Percentiles rank a stretch among this genome's conserved stretches.
Evolutionary conservation across 1,140 invertebrate species (phyloP).

Genomic region (Scylla paramamosain): DNA sequence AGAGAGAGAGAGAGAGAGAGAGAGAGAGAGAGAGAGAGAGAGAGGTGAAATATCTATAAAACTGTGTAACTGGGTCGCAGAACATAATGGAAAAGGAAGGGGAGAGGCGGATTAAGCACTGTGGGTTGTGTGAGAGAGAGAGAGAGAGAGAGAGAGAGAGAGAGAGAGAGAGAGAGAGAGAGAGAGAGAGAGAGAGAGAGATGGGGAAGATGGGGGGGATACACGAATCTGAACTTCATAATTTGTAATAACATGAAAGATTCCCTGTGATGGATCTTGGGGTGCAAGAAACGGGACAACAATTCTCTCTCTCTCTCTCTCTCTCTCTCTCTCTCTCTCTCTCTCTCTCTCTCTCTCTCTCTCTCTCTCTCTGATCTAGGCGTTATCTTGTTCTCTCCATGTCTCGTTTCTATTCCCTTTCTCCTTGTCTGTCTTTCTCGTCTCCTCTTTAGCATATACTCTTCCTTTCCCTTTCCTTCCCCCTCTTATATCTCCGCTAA

Average conservation of each 20-base stretch:
- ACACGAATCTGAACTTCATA: not conserved
- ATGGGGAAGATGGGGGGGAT: too few species aligned
- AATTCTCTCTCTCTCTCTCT: too few species aligned
- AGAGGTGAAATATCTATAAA: not conserved
- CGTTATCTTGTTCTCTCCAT: too few species aligned
- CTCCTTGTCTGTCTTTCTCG: too few species aligned
- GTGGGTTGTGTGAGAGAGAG: not conserved
- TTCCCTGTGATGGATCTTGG: not conserved
- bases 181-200: too few species aligned
- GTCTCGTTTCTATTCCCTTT: too few species aligned
- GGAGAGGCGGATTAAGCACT: not conserved
- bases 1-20: not conserved
- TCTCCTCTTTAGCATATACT: too few species aligned
- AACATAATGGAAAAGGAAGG: constrained; percentile 14
- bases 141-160: too few species aligned
- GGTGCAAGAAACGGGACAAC: too few species aligned
- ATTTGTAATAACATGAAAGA: not conserved
- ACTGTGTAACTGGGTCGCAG: not conserved
- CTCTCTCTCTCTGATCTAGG: not conserved
- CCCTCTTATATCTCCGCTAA: too few species aligned
- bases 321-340: not conserved
- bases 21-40: not conserved
- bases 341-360: not conserved
- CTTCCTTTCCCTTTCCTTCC: too few species aligned
- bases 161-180: too few species aligned